phyloP scores from a whole-genome alignment of 1,140 invertebrate species.

The Meteorus sp. region DNA sequence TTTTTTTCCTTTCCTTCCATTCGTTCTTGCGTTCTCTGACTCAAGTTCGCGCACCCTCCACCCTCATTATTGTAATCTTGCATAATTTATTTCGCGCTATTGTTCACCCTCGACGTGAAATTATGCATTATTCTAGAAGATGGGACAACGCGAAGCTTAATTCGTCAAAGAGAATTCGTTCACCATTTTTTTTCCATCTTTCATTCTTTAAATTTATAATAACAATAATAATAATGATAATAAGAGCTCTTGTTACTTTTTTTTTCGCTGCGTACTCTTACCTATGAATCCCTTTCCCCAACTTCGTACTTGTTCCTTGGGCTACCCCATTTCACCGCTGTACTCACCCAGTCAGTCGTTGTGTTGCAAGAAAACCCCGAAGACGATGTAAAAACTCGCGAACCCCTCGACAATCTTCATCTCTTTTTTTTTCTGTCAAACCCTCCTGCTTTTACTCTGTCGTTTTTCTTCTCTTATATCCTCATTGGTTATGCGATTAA shows the following conservation, averaged over 20 bases:
- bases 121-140: slow-evolving; percentile 46
- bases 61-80: slow-evolving; percentile 46
- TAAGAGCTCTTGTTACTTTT: too few relatives aligned
- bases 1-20: slow-evolving; percentile 16
- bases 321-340: not conserved
- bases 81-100: slow-evolving; percentile 55
- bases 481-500: slow-evolving; percentile 22
- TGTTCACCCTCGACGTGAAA: slow-evolving; percentile 43
- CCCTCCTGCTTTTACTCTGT: too few relatives aligned
- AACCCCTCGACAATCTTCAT: slow-evolving; percentile 21
- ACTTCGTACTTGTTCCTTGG: too few relatives aligned
- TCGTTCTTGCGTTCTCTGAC: slow-evolving; percentile 16
- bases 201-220: slow-evolving; percentile 32
- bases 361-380: slow-evolving; percentile 17
- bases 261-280: slow-evolving; percentile 20
- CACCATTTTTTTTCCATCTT: slow-evolving; percentile 35
- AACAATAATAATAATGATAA: too few relatives aligned
- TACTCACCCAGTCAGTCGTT: not conserved
- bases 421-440: too few relatives aligned
- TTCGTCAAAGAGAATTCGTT: slow-evolving; percentile 49
- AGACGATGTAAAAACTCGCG: slow-evolving; percentile 5
- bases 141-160: slow-evolving; percentile 38
- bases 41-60: slow-evolving; percentile 34
- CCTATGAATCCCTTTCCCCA: not conserved
- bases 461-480: too few relatives aligned